Evolutionary conservation across 1,140 invertebrate genomes (phyloP).

Genomic region (Chlorops oryzae): DNA sequence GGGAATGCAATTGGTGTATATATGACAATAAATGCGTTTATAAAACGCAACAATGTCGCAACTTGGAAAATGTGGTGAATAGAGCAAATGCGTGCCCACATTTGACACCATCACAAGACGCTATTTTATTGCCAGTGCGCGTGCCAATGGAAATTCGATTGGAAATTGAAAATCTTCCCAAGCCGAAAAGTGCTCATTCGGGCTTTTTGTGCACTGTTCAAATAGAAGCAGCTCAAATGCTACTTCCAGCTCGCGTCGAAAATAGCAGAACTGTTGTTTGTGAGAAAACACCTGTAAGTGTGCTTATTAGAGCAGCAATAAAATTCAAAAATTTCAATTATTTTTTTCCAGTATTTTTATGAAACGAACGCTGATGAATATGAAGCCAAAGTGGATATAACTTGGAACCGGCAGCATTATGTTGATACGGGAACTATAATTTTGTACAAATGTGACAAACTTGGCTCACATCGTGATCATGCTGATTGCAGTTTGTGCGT

Average conservation of each 20-base stretch:
- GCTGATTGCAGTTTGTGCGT: slow-evolving; percentile 92
- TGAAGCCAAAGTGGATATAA: slow-evolving; percentile 79
- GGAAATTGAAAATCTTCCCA: slow-evolving; percentile 83
- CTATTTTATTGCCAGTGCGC: slow-evolving; percentile 78
- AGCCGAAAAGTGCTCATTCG: slow-evolving; percentile 75
- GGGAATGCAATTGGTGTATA: slow-evolving; percentile 94
- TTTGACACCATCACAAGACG: slow-evolving; percentile 59
- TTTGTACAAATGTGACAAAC: slow-evolving; percentile 89
- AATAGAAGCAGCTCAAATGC: slow-evolving; percentile 84
- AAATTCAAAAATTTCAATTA: not conserved
- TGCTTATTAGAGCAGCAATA: not conserved
- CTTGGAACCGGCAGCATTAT: slow-evolving; percentile 89
- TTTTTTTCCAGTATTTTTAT: slow-evolving; percentile 67
- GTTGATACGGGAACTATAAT: slow-evolving; percentile 84
- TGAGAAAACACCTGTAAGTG: slow-evolving; percentile 71
- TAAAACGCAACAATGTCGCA: slow-evolving; percentile 73
- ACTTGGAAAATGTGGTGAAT: slow-evolving; percentile 67
- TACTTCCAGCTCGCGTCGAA: slow-evolving; percentile 78
- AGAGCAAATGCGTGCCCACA: slow-evolving; percentile 82
- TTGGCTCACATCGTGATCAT: slow-evolving; percentile 85
- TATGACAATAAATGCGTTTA: slow-evolving; percentile 92
- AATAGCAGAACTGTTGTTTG: slow-evolving; percentile 77
- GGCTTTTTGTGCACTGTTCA: slow-evolving; percentile 87
- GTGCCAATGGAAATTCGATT: slow-evolving; percentile 81
- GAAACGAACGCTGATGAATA: slow-evolving; percentile 79